Evolutionary conservation across 2,113 vertebrate species (phyloP).

Genomic region (Mirounga angustirostris): DNA sequence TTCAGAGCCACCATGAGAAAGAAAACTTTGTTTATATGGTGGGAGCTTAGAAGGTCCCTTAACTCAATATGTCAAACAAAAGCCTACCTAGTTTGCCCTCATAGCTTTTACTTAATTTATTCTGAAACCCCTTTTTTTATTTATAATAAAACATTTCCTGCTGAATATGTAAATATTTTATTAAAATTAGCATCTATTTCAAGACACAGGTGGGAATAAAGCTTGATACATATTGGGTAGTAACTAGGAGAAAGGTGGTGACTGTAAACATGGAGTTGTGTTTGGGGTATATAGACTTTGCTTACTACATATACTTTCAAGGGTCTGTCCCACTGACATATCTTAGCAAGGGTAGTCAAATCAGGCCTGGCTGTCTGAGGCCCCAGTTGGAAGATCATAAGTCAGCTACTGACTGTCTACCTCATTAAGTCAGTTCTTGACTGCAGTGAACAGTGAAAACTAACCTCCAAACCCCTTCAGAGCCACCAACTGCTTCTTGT

Average conservation of each 20-base stretch:
- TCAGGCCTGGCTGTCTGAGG: not conserved
- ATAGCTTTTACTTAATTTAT: not conserved
- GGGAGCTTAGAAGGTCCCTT: not conserved
- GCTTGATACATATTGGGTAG: not conserved
- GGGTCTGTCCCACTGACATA: not conserved
- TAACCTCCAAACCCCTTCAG: not conserved
- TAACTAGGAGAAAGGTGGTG: not conserved
- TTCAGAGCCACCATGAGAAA: not conserved
- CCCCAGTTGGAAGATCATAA: not conserved
- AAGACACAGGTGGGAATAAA: not conserved
- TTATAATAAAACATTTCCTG: not conserved
- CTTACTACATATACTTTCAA: not conserved
- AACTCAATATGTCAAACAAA: not conserved
- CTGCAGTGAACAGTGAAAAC: not conserved
- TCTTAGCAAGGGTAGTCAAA: not conserved
- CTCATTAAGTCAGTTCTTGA: not conserved
- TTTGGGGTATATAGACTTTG: not conserved
- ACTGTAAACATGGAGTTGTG: not conserved
- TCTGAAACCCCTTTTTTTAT: not conserved
- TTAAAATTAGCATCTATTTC: conserved; percentile 2
- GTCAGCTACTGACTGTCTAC: not conserved
- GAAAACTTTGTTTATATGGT: not conserved
- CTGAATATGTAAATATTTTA: not conserved
- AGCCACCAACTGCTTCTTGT: not conserved
- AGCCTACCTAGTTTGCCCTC: not conserved